phyloP scores from a whole-genome alignment of 2,888 invertebrate species.

The Aromia moschata region DNA sequence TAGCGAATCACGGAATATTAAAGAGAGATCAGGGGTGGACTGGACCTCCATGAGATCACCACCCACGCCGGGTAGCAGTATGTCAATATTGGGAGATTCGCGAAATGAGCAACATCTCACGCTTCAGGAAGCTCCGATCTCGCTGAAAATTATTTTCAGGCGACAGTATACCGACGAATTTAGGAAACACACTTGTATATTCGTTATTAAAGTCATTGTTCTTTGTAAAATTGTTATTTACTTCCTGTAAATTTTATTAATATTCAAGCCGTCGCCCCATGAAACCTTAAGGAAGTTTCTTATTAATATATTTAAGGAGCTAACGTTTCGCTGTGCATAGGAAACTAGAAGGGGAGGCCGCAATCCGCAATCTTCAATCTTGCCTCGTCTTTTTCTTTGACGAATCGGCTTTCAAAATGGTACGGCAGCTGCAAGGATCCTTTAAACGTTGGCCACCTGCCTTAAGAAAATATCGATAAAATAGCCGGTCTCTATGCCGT shows the following conservation, averaged over 20 bases:
- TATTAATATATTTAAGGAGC: constrained; percentile 18
- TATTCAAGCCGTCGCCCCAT: constrained; percentile 6
- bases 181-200: too few species aligned
- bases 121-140: too few species aligned
- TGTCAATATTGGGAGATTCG: not conserved
- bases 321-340: constrained; percentile 18
- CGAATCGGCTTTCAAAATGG: constrained; percentile 24
- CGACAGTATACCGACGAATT: too few species aligned
- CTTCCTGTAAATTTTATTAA: constrained; percentile 10
- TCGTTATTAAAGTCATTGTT: constrained; percentile 1
- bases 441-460: constrained; percentile 25
- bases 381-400: constrained; percentile 8
- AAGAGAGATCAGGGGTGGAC: not conserved
- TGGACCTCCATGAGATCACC: constrained; percentile 11
- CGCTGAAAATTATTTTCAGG: too few species aligned
- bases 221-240: constrained; percentile 8
- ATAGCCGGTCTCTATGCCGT: too few species aligned
- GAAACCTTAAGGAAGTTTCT: constrained; percentile 12
- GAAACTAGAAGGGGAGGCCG: constrained; percentile 15
- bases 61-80: constrained; percentile 38
- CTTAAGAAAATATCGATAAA: constrained; percentile 1
- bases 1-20: not conserved
- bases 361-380: not conserved
- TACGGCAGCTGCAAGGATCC: constrained; percentile 23
- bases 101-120: not conserved